Evolutionary conservation across 2,113 vertebrate species (phyloP), one percentile per base, ranked within the genome.

Genomic region (Circaetus cinerascens): DNA sequence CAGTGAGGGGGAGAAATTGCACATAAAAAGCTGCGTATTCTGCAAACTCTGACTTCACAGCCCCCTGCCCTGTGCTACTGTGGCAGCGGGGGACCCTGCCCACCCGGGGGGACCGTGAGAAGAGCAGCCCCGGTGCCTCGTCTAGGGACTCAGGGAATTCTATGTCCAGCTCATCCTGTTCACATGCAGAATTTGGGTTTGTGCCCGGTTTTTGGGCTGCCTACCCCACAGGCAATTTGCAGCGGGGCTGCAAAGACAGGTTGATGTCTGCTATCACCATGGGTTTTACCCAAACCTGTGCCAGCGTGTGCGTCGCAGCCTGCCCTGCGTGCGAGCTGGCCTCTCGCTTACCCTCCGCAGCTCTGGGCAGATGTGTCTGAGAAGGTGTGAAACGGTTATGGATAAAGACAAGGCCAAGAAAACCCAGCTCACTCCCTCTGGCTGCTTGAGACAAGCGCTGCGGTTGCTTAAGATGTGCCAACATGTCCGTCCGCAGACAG

Each of bases 21-120:
- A 43, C 15, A 27, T 26, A 48, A 92, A 85, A 66, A 48, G 5
- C 21, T 56, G 11, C 0, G 0, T 51, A 36, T 74, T 86, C 40
- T 64, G 32, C 38, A 68, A 25, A 36, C 5, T 21, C 32, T 50
- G n/a, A 29, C 30, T 81, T 67, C 36, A n/a, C 0, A 0, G 22
- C 2, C 19, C 19, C 11, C 1, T 41, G 23, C 11, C 32, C 4
- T 27, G 25, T 21, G 26, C 29, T 41, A 4, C 48, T 41, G 32
- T 1, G 17, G 50, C 25, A 15, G 50, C 4, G 25, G 50, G 8
- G 41, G 20, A 41, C n/a, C 13, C 26, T 69, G 41, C 48, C 15
- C 0, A 1, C 41, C 13, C 0, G 0, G 27, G 15, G 15, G 13
- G 7, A 25, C 6, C 0, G 0, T 46, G 29, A 41, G 51, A 69